Evolutionary conservation across 2,113 vertebrate genomes (phyloP).

Genomic region (Protobothrops flavoviridis): DNA sequence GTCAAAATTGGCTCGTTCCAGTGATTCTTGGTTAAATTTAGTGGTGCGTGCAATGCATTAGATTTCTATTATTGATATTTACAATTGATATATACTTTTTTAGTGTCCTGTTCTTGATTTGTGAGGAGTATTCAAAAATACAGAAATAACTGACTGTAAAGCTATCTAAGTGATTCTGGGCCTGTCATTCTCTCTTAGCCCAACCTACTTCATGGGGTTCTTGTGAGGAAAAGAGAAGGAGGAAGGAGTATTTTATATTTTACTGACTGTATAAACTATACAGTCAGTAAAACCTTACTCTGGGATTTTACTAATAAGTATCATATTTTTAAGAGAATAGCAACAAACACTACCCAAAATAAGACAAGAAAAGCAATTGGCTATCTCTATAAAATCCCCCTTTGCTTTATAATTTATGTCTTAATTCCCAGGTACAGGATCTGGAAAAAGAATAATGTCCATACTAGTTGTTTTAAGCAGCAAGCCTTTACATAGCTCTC

Average conservation of each 20-base stretch:
- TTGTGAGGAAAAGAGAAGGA: neutral
- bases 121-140: neutral
- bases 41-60: neutral
- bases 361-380: neutral
- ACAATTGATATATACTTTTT: neutral
- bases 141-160: neutral
- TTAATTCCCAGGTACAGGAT: neutral
- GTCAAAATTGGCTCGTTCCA: neutral
- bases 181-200: neutral
- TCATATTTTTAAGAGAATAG: neutral
- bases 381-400: neutral
- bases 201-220: neutral
- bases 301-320: neutral
- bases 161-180: neutral
- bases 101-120: neutral
- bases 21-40: neutral
- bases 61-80: neutral
- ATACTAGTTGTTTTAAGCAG: neutral
- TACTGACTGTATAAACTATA: too few species aligned
- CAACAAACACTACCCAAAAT: neutral
- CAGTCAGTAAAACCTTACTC: neutral
- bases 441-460: neutral
- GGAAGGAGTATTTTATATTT: neutral
- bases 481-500: neutral
- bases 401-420: neutral